These are phyloP conservation scores for Acanthoscelides obtectus DNA, from an alignment of 2,888 invertebrate genomes.

Conservation along the genomic window DNA sequence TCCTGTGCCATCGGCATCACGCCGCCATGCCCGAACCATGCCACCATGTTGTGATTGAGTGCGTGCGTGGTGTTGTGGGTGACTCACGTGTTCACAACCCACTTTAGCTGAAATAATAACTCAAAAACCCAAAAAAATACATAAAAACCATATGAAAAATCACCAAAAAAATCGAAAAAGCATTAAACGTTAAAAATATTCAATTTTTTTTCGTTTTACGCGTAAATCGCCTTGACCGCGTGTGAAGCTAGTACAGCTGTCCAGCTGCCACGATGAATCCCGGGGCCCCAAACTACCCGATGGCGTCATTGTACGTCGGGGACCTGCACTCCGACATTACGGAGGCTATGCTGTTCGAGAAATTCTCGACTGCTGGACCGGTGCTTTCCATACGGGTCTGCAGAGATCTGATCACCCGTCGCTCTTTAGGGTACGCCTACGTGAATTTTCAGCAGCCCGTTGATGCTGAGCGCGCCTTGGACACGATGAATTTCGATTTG, in stretches of 20 bases:
- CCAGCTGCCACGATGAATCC: conserved; percentile 60
- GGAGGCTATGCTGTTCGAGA: conserved; percentile 98
- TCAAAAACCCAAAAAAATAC: not conserved
- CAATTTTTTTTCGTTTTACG: conserved; percentile 4
- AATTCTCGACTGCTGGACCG: conserved; percentile 98
- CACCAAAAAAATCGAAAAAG: conserved; percentile 3
- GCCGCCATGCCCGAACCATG: not conserved
- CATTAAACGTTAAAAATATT: conserved; percentile 7
- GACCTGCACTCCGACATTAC: conserved; percentile 98
- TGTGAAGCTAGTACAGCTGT: not conserved
- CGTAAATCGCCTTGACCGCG: not conserved
- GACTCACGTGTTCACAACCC: not conserved
- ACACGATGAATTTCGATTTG: conserved; percentile 99
- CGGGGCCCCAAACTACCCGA: conserved; percentile 81
- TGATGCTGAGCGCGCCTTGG: conserved; percentile 98
- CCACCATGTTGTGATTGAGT: not conserved
- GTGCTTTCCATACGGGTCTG: conserved; percentile 98
- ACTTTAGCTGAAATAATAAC: not conserved
- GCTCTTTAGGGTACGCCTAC: conserved; percentile 98
- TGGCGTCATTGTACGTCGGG: conserved; percentile 99
- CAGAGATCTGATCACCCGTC: conserved; percentile 94
- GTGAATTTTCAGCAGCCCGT: conserved; percentile 99
- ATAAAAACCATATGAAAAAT: not conserved
- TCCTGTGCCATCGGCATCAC: too few species aligned
- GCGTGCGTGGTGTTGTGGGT: not conserved